These are phyloP conservation scores for Ammodytes dubius DNA, from an alignment of 2,113 vertebrate genomes.

Conservation along the genomic window DNA sequence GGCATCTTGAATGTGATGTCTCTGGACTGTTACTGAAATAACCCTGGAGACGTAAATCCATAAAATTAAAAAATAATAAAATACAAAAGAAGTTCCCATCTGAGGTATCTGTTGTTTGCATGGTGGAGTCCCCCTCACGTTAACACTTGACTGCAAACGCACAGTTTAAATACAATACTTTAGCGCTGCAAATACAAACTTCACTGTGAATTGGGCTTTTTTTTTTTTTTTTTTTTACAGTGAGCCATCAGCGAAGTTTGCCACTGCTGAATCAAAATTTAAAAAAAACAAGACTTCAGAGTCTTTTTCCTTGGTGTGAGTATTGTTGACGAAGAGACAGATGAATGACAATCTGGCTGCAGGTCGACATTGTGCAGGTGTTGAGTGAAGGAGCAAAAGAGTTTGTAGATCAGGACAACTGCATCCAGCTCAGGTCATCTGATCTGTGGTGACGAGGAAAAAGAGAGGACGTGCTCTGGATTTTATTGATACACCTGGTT, in stretches of 20 bases:
- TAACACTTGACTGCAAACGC: constrained; percentile 9
- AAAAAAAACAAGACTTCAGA: background rate
- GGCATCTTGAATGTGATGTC: constrained; percentile 26
- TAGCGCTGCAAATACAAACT: constrained; percentile 14
- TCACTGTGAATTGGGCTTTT: background rate
- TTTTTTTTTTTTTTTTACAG: background rate
- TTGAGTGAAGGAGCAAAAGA: background rate
- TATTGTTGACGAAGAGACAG: background rate
- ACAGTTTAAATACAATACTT: constrained; percentile 19
- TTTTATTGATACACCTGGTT: background rate
- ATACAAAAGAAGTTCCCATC: constrained; percentile 31
- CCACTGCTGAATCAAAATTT: constrained; percentile 4
- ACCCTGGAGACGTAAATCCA: constrained; percentile 32
- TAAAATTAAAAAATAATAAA: constrained; percentile 20
- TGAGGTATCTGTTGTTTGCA: constrained; percentile 79
- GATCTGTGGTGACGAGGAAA: constrained; percentile 68
- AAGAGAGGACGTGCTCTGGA: background rate
- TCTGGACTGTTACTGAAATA: constrained; percentile 41
- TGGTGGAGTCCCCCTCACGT: constrained; percentile 22
- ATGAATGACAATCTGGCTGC: constrained; percentile 4
- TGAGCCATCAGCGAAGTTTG: background rate
- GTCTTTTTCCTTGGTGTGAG: background rate
- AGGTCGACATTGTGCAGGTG: background rate
- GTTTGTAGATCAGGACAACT: constrained; percentile 68
- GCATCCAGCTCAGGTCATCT: constrained; percentile 81